Evolutionary conservation across 2,888 invertebrate species (phyloP).

Genomic region (Meghimatium bilineatum): DNA sequence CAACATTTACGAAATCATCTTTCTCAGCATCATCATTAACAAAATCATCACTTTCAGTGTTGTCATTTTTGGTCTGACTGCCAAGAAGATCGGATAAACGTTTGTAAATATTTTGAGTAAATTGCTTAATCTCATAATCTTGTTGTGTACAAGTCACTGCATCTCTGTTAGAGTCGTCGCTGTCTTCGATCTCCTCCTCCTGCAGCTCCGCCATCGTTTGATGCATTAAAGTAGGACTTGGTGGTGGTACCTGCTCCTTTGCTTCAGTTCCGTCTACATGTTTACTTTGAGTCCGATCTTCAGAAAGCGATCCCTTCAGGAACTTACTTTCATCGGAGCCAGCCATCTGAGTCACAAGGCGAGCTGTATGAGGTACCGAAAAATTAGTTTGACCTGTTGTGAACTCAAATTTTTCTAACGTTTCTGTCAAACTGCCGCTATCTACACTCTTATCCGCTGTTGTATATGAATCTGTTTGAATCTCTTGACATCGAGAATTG

Average conservation of each 20-base stretch:
- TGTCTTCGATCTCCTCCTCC: constrained; percentile 50
- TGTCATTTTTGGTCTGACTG: constrained; percentile 53
- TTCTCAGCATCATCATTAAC: constrained; percentile 4
- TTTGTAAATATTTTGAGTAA: constrained; percentile 64
- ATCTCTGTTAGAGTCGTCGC: background rate
- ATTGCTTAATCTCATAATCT: constrained; percentile 52
- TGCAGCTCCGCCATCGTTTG: constrained; percentile 51
- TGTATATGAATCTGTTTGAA: constrained; percentile 36
- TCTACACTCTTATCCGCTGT: constrained; percentile 44
- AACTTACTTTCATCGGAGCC: constrained; percentile 22
- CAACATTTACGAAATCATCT: background rate
- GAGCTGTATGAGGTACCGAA: background rate
- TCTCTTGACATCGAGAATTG: constrained; percentile 17
- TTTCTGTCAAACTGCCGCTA: background rate
- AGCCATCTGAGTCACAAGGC: background rate
- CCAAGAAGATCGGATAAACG: constrained; percentile 64
- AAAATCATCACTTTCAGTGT: constrained; percentile 47
- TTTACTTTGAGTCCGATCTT: background rate
- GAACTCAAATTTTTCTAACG: background rate
- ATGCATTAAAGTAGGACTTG: constrained; percentile 62
- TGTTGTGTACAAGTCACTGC: background rate
- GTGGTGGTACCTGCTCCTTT: constrained; percentile 57
- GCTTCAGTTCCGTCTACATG: background rate
- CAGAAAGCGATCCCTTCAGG: background rate
- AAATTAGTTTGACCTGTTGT: background rate